Base-by-base conservation (phyloP, 2,797 vertebrate species). In the Trachurus trachurus region DNA sequence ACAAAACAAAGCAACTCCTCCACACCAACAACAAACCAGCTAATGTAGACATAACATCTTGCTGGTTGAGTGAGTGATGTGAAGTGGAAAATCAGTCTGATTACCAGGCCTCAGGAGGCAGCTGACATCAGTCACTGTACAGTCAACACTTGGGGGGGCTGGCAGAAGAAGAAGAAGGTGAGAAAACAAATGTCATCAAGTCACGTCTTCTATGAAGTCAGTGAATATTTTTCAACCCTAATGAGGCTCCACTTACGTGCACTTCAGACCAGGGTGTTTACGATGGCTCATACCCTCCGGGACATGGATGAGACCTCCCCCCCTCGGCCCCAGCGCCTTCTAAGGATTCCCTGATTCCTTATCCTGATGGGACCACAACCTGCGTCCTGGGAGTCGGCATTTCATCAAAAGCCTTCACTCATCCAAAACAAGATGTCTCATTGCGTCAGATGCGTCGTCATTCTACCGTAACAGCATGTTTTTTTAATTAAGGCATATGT, bases 311-410 rank as follows among this genome's bases (percentile, higher is more conserved):
- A 49, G 34, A 6, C 70, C 74, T 60, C 65, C 12, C 12, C 12
- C 50, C 13, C 21, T 9, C 9, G 59, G 58, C 59, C 76, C 70
- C 16, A 8, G 10, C 67, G 66, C 9, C 39, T 37, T 49, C 31
- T 16, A 50, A 77, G 58, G 54, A 70, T 59, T 82, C 78, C 81
- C 76, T 52, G 2, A 66, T 26, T 49, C 31, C 59, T 66, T 1
- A 22, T 19, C 16, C 16, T 10, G 52, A 42, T 58, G 59, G 68
- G 69, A 66, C 29, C 45, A 9, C 2, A 1, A 2, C 15, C 16
- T 21, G 0, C 13, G 3, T 45, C 22, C 31, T 16, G 62, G 44
- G 70, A 67, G 34, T 47, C 21, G 6, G 66, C 71, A 13, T 66
- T 40, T 45, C 58, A 70, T 69, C 22, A 47, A 47, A 44, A 45